Conservation (phyloP, 2,888 invertebrate genomes). For the Biston stratarius region DNA sequence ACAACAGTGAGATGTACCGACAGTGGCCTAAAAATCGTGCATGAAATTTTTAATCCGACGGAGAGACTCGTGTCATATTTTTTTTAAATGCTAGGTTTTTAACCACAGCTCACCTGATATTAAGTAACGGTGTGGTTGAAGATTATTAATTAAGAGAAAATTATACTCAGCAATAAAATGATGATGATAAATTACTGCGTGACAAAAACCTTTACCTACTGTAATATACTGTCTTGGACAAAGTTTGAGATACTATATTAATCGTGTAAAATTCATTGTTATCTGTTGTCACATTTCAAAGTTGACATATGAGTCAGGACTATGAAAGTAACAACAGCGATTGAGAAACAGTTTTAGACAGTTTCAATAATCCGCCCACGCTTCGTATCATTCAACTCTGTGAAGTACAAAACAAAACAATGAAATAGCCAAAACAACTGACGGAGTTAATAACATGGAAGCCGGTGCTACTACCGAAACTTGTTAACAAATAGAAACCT, state of each 20-base stretch:
- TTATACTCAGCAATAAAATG: not conserved
- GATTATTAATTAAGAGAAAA: too few relatives aligned
- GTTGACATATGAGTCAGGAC: conserved; percentile 8
- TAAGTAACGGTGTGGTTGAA: too few relatives aligned
- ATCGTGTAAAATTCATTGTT: conserved; percentile 2
- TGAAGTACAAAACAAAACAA: conserved; percentile 44
- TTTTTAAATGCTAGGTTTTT: too few relatives aligned
- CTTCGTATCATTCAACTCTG: conserved; percentile 35
- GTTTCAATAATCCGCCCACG: conserved; percentile 38
- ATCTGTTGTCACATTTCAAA: conserved; percentile 14
- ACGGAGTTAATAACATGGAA: conserved; percentile 47
- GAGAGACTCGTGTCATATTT: too few relatives aligned
- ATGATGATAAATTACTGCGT: not conserved
- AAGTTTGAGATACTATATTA: not conserved
- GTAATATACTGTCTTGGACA: too few relatives aligned
- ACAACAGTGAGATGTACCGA: too few relatives aligned
- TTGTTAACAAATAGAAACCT: conserved; percentile 64
- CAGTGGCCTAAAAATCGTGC: too few relatives aligned
- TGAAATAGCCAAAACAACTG: conserved; percentile 48
- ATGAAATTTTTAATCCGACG: too few relatives aligned
- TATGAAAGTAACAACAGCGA: conserved; percentile 9
- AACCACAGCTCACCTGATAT: too few relatives aligned
- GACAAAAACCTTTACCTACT: too few relatives aligned
- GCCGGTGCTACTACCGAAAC: conserved; percentile 51
- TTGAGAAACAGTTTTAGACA: conserved; percentile 41